Evolutionary conservation across 2,888 invertebrate species (phyloP).

Genomic region (Acheta domesticus): DNA sequence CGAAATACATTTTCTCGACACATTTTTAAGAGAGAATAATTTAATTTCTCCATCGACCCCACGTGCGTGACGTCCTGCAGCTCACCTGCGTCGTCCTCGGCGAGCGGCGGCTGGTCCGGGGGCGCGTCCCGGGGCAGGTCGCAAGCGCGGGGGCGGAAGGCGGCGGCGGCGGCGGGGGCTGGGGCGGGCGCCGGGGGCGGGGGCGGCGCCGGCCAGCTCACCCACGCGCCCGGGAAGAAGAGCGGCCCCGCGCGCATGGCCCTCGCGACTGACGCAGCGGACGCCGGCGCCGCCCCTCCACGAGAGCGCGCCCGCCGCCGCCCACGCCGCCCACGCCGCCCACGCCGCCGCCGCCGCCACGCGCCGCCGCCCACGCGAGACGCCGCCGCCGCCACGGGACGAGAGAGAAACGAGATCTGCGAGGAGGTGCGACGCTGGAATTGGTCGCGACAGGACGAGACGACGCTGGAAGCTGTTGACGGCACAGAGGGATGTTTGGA

Average conservation of each 20-base stretch:
- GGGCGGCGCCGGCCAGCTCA: not conserved
- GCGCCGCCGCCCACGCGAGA: not conserved
- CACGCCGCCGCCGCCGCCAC: not conserved
- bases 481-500: no score
- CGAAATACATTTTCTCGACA: no score
- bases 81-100: not conserved
- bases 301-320: not conserved
- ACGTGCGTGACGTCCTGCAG: not conserved
- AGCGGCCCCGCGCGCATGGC: not conserved
- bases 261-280: not conserved
- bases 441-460: no score
- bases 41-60: no score
- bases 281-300: not conserved
- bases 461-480: no score
- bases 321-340: not conserved
- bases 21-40: no score
- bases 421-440: no score
- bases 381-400: not conserved
- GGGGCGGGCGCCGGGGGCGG: not conserved
- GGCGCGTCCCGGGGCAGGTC: not conserved
- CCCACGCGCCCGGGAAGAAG: slow-evolving; percentile 18
- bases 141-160: not conserved
- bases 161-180: not conserved
- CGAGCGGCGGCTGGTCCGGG: not conserved
- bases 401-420: no score